phyloP scores from a whole-genome alignment of 1,140 invertebrate genomes.

The Lanistes nyassanus region DNA sequence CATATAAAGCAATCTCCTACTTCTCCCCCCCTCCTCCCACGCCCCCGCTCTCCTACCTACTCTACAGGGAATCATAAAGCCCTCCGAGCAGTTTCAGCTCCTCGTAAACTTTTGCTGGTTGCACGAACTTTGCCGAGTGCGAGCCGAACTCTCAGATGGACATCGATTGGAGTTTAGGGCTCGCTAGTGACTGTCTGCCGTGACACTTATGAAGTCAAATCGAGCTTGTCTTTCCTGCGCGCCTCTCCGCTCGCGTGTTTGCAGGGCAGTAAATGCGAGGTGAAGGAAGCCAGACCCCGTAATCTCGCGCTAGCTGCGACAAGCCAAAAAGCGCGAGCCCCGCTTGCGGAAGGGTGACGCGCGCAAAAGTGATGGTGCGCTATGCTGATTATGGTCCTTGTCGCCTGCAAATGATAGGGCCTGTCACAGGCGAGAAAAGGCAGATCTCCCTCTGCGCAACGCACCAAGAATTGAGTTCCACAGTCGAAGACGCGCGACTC shows the following conservation, averaged over 20 bases:
- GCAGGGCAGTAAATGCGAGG: constrained; percentile 16
- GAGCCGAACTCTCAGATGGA: background rate
- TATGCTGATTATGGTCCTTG: constrained; percentile 26
- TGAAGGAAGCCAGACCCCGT: constrained; percentile 24
- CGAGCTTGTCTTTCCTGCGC: background rate
- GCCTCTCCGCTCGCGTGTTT: constrained; percentile 12
- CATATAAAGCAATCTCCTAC: background rate
- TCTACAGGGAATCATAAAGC: too few relatives aligned
- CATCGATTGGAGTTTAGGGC: constrained; percentile 21
- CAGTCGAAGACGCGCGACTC: too few relatives aligned
- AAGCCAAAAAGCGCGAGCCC: constrained; percentile 18
- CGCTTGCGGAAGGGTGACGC: constrained; percentile 17
- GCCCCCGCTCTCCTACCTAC: background rate
- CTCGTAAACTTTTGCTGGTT: too few relatives aligned
- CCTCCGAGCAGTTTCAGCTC: too few relatives aligned
- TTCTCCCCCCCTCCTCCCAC: background rate
- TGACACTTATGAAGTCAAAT: constrained; percentile 29
- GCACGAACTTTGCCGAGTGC: background rate
- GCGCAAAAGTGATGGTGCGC: background rate
- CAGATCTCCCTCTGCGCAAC: constrained; percentile 8
- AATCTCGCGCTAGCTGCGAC: constrained; percentile 19
- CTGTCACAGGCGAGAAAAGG: constrained; percentile 23
- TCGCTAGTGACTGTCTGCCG: background rate
- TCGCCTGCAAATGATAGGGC: constrained; percentile 24
- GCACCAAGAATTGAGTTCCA: too few relatives aligned